These are phyloP conservation scores for Dolichoris vasculosae DNA, from an alignment of 1,140 invertebrate genomes.

Conservation along the genomic window DNA sequence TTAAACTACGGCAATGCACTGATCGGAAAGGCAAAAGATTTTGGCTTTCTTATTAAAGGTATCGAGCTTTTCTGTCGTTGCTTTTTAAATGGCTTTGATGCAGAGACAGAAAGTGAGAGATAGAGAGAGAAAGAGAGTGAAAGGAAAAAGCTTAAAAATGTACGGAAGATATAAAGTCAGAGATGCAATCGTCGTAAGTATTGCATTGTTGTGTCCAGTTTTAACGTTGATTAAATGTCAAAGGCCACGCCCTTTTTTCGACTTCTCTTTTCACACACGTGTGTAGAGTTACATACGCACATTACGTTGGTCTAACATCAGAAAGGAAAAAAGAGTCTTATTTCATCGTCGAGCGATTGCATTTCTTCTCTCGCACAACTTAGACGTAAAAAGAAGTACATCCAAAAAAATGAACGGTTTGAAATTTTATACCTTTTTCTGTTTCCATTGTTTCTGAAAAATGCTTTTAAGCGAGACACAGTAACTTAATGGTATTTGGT, in stretches of 20 bases:
- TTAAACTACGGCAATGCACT: background rate
- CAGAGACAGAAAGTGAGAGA: background rate
- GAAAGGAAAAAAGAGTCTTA: background rate
- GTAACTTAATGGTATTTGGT: background rate
- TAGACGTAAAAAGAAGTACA: background rate
- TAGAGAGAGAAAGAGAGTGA: background rate
- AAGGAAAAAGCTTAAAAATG: background rate
- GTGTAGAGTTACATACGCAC: background rate
- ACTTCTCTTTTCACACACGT: slow-evolving; percentile 7
- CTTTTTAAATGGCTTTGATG: background rate
- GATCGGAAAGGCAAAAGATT: background rate
- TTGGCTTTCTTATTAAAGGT: background rate
- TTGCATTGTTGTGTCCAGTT: slow-evolving; percentile 27
- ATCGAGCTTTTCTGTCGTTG: slow-evolving; percentile 1
- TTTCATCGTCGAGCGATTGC: slow-evolving; percentile 26
- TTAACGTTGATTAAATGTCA: slow-evolving; percentile 44
- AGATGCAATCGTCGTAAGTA: slow-evolving; percentile 36
- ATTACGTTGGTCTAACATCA: background rate
- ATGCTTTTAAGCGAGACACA: slow-evolving; percentile 4
- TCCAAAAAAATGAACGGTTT: slow-evolving; percentile 27
- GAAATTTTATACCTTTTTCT: slow-evolving; percentile 10
- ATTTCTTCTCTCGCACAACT: background rate
- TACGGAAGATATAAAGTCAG: background rate
- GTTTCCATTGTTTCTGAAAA: background rate
- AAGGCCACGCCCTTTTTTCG: slow-evolving; percentile 7